Evolutionary conservation across 2,113 vertebrate species (phyloP), one percentile per base, ranked within the genome.

Genomic region (Arenaria interpres): DNA sequence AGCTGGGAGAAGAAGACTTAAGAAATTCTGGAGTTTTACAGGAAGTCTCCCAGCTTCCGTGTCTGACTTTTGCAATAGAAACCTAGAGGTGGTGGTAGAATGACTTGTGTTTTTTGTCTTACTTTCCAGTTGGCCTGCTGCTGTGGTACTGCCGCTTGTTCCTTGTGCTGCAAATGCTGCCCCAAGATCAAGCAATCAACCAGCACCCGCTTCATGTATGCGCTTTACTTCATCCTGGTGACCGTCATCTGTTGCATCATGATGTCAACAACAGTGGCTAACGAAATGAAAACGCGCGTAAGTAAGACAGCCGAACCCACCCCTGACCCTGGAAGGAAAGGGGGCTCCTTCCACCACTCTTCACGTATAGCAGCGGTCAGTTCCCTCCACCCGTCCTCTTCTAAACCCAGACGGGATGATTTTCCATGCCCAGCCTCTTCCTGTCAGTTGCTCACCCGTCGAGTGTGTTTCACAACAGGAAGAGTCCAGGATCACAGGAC

Each of bases 101-200:
- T 96, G 51, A 97, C 85, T 51, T 79, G 15, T 7, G 6, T 0
- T 62, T 76, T 86, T 59, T 88, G 79, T 98, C 94, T 92, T 84
- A 7, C 71, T 94, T 96, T 93, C 35, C 92, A 99, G 99, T 72
- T 99, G 99, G 99, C 99, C 95, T 99, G 99, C 97, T 99, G 99
- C 97, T 99, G 99, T 0, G 99, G 99, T 62, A 94, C 98, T 21
- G 99, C 98, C 0, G 98, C 98, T 57, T 99, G 99, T 91, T 98
- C 99, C 4, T 98, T 99, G 64, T 99, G 99, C 98, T 99, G 99
- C 45, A 97, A 97, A 85, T 99, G 99, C 97, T 99, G 99, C 94
- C 99, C 99, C 66, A 99, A 98, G 98, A 98, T 99, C 97, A 99
- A 99, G 72, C 99, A 99, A 96, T 99, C 99, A 30, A 99, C 99